Evolutionary conservation across 1,140 invertebrate species (phyloP).

Genomic region (Hirudo medicinalis): DNA sequence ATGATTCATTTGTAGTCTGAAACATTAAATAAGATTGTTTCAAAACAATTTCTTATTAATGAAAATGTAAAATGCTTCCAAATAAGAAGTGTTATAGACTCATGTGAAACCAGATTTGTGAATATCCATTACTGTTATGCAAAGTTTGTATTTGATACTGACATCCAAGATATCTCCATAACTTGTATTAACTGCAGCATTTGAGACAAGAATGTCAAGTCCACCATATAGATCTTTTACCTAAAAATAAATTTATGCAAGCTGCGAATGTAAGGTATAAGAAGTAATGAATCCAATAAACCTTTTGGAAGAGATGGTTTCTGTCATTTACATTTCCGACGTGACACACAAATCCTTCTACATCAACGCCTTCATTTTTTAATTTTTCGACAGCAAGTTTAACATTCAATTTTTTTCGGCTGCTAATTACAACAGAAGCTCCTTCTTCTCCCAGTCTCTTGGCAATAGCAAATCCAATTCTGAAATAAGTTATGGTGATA

Average conservation of each 20-base stretch:
- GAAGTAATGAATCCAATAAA: slow-evolving; percentile 26
- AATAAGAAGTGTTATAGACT: too few relatives aligned
- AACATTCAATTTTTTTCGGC: slow-evolving; percentile 49
- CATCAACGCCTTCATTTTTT: slow-evolving; percentile 46
- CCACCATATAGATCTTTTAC: slow-evolving; percentile 58
- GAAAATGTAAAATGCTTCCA: too few relatives aligned
- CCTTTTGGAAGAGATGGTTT: slow-evolving; percentile 59
- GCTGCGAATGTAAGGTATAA: too few relatives aligned
- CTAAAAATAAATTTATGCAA: too few relatives aligned
- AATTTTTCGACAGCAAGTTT: slow-evolving; percentile 35
- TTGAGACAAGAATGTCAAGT: slow-evolving; percentile 84
- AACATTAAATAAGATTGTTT: slow-evolving; percentile 29
- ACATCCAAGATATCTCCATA: slow-evolving; percentile 67
- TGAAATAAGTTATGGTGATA: slow-evolving; percentile 35
- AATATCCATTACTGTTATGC: too few relatives aligned
- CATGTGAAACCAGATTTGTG: too few relatives aligned
- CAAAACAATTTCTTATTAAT: background rate
- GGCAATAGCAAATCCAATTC: slow-evolving; percentile 84
- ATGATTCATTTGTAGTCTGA: slow-evolving; percentile 61
- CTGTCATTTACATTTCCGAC: slow-evolving; percentile 66
- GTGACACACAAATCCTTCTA: slow-evolving; percentile 69
- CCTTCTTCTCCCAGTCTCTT: slow-evolving; percentile 71
- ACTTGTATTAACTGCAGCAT: slow-evolving; percentile 78
- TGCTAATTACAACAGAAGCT: slow-evolving; percentile 78
- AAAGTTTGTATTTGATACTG: slow-evolving; percentile 29